phyloP scores from a whole-genome alignment of 2,113 vertebrate species.

The Oenanthe oenanthe region DNA sequence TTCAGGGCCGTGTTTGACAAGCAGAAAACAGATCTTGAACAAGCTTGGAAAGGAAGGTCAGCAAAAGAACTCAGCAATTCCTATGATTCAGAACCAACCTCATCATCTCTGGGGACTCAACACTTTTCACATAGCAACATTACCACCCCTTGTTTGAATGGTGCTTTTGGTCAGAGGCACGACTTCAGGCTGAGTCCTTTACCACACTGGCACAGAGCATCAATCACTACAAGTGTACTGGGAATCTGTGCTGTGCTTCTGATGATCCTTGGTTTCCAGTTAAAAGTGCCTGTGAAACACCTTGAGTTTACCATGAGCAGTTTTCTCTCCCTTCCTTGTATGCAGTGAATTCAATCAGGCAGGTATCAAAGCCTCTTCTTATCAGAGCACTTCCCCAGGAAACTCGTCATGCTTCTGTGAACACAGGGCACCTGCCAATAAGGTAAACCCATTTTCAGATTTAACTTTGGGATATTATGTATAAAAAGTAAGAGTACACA shows the following conservation, averaged over 20 bases:
- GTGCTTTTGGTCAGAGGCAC: neutral
- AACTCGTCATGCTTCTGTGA: neutral
- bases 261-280: neutral
- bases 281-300: neutral
- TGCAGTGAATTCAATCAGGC: neutral
- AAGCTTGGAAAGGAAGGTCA: neutral
- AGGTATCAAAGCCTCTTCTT: neutral
- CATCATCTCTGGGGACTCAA: neutral
- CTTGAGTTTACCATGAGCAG: neutral
- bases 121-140: neutral
- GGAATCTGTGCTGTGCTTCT: neutral
- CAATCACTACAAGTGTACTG: neutral
- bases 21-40: neutral
- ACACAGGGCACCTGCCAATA: neutral
- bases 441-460: constrained; percentile 32
- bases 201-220: neutral
- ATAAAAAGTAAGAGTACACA: constrained; percentile 54
- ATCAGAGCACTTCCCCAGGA: neutral
- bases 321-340: neutral
- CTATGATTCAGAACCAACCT: neutral
- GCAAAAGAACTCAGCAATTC: neutral
- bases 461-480: constrained; percentile 21
- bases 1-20: neutral
- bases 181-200: neutral
- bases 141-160: neutral